A percentile compares a stretch with the other conserved stretches of the same genome.
phyloP scores from a whole-genome alignment of 2,888 invertebrate genomes.

The Pseudococcus jackbeardsleyi region DNA sequence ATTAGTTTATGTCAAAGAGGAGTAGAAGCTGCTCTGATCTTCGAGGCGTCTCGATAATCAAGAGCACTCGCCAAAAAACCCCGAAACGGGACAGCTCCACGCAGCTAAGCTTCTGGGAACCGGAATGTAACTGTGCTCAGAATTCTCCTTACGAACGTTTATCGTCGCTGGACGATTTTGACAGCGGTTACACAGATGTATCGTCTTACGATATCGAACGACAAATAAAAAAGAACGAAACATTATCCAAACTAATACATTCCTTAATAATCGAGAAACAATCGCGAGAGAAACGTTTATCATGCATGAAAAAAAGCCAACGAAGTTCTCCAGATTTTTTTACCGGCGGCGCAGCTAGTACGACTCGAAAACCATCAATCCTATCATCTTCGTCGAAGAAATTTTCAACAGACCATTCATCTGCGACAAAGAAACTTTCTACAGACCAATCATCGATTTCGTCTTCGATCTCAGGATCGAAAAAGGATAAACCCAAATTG shows the following conservation, averaged over 20 bases:
- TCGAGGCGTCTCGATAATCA: conserved; percentile 45
- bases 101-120: neutral
- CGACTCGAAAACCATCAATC: too few species aligned
- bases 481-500: neutral
- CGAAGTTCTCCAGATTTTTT: neutral
- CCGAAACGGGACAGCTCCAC: neutral
- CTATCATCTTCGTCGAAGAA: too few species aligned
- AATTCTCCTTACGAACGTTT: neutral
- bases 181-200: neutral
- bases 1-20: conserved; percentile 35
- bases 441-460: neutral
- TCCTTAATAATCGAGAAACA: neutral
- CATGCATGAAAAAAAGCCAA: neutral
- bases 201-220: conserved; percentile 1
- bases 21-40: conserved; percentile 50
- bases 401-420: too few species aligned
- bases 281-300: neutral
- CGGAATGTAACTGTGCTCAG: neutral
- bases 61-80: conserved; percentile 29
- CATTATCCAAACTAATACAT: neutral
- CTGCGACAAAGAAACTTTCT: neutral
- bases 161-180: conserved; percentile 3
- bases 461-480: neutral
- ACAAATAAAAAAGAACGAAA: conserved; percentile 7
- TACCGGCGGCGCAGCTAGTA: neutral